Percentiles rank a stretch among this genome's conserved stretches.
These are phyloP conservation scores for Lomographa bimaculata DNA, from an alignment of 2,888 invertebrate genomes.

Conservation along the genomic window DNA sequence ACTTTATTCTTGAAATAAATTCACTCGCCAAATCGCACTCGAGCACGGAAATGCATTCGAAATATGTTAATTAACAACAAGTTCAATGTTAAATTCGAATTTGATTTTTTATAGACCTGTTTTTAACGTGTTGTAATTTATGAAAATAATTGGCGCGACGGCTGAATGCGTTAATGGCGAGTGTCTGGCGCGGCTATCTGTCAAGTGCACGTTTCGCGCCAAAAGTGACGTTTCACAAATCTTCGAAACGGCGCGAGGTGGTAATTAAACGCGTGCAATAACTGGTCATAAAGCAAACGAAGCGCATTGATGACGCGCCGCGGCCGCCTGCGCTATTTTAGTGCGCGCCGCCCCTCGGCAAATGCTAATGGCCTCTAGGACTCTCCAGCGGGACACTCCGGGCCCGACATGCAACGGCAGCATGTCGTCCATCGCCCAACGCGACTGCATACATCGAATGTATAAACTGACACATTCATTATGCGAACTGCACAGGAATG, in stretches of 20 bases:
- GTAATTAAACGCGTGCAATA: slow-evolving; percentile 78
- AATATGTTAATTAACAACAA: slow-evolving; percentile 53
- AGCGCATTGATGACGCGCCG: slow-evolving; percentile 72
- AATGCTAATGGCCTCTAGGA: slow-evolving; percentile 82
- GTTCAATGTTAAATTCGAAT: slow-evolving; percentile 38
- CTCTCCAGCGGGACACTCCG: slow-evolving; percentile 54
- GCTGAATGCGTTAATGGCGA: slow-evolving; percentile 34
- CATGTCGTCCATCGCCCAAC: slow-evolving; percentile 19
- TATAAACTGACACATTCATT: too few species aligned
- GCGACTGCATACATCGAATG: too few species aligned
- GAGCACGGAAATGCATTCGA: slow-evolving; percentile 54
- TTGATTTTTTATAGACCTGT: slow-evolving; percentile 37
- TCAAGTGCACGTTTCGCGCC: slow-evolving; percentile 62
- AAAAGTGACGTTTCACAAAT: slow-evolving; percentile 75
- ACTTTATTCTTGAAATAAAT: slow-evolving; percentile 56
- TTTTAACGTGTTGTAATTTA: slow-evolving; percentile 20
- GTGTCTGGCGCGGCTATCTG: slow-evolving; percentile 51
- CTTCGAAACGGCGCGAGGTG: slow-evolving; percentile 66
- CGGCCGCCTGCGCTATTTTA: slow-evolving; percentile 71
- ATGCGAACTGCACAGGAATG: too few species aligned
- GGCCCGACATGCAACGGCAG: slow-evolving; percentile 19
- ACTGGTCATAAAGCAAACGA: slow-evolving; percentile 75
- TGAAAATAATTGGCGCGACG: slow-evolving; percentile 32
- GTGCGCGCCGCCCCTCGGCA: slow-evolving; percentile 74
- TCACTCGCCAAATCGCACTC: slow-evolving; percentile 43